Conservation (phyloP, 2,113 vertebrate genomes). For the Zosterops japonicus region DNA sequence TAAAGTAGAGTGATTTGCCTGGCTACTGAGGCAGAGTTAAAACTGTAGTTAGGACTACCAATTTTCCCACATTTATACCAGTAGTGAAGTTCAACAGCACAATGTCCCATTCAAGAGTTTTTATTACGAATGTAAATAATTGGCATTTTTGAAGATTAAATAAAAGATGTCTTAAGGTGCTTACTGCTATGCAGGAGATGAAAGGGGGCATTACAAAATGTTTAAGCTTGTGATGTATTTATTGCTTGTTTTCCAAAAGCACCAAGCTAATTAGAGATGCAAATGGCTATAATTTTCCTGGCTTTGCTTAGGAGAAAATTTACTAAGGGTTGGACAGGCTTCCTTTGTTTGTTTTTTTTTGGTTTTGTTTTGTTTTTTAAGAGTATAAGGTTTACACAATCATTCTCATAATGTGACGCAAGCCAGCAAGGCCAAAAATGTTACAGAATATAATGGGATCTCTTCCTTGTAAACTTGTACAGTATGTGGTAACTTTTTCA, state of each 20-base stretch:
- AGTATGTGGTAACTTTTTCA: conserved; percentile 85
- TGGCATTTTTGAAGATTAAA: conserved; percentile 74
- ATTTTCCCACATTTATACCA: conserved; percentile 42
- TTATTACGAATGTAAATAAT: conserved; percentile 76
- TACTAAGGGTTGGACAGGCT: conserved; percentile 69
- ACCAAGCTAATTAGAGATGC: conserved; percentile 67
- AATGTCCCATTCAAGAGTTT: conserved; percentile 76
- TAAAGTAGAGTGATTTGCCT: conserved; percentile 58
- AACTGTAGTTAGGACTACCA: conserved; percentile 57
- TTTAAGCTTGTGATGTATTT: conserved; percentile 77
- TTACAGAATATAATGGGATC: conserved; percentile 80
- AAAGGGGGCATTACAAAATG: conserved; percentile 78
- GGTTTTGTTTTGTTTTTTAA: conserved; percentile 67
- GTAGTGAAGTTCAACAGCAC: conserved; percentile 73
- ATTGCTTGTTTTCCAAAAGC: conserved; percentile 77
- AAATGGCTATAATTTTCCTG: conserved; percentile 73
- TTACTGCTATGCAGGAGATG: conserved; percentile 80
- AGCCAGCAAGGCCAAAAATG: conserved; percentile 84
- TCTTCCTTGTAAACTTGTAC: conserved; percentile 97
- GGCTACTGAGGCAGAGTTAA: conserved; percentile 43
- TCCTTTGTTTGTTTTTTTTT: conserved; percentile 41
- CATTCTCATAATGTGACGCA: conserved; percentile 81
- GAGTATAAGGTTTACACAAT: conserved; percentile 84
- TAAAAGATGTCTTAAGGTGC: conserved; percentile 75
- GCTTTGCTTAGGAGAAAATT: conserved; percentile 73